Conservation (phyloP, 1,140 invertebrate species). For the Drosophila prosaltans region DNA sequence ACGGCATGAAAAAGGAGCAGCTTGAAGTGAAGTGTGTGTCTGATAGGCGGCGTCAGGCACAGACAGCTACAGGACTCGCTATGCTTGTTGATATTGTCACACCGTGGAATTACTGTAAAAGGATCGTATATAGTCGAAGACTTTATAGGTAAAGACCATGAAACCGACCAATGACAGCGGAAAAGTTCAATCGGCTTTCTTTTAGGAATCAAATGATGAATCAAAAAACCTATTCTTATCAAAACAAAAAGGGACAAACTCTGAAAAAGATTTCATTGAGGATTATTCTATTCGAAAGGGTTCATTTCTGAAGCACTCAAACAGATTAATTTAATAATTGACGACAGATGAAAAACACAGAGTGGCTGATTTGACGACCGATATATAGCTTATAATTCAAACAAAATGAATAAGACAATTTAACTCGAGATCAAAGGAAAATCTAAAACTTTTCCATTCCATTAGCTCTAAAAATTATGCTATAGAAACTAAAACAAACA, state of each 20-base stretch:
- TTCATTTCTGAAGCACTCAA: neutral
- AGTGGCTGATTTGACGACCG: too few relatives aligned
- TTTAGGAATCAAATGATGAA: neutral
- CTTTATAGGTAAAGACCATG: neutral
- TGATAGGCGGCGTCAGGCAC: conserved; percentile 66
- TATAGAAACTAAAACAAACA: neutral
- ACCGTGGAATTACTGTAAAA: conserved; percentile 37
- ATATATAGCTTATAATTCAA: too few relatives aligned
- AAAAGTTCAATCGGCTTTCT: neutral
- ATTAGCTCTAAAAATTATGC: conserved; percentile 10
- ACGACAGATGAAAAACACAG: too few relatives aligned
- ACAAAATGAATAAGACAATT: too few relatives aligned
- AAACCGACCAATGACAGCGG: neutral
- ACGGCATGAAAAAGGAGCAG: conserved; percentile 63
- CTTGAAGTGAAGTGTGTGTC: conserved; percentile 68
- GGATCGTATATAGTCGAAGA: conserved; percentile 1
- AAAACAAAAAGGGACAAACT: too few relatives aligned
- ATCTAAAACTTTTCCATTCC: neutral
- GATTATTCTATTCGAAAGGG: neutral
- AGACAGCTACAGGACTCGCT: conserved; percentile 36
- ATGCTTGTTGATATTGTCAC: conserved; percentile 76
- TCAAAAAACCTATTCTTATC: too few relatives aligned
- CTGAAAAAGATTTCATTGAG: too few relatives aligned
- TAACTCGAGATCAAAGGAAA: neutral
- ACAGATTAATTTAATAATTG: neutral